Evolutionary conservation across 2,113 vertebrate genomes (phyloP).

Genomic region (Arizona elegans): DNA sequence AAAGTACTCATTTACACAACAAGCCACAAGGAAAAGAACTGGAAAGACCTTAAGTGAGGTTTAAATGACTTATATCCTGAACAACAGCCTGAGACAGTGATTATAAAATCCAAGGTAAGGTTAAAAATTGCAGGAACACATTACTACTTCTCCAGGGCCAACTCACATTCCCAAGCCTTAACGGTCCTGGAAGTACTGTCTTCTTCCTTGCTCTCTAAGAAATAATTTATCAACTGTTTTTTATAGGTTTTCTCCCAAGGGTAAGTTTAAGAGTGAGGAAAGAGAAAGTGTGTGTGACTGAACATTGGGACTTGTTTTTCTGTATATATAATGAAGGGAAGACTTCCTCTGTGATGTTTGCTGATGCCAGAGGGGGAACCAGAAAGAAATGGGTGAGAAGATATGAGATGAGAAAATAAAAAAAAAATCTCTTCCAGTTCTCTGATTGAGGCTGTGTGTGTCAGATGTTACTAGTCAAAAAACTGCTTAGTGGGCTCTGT

Average conservation of each 20-base stretch:
- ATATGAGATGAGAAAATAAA: neutral
- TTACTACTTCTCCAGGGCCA: neutral
- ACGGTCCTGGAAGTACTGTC: neutral
- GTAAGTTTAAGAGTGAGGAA: neutral
- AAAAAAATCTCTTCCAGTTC: neutral
- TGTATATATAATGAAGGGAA: neutral
- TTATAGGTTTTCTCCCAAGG: neutral
- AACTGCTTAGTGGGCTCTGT: neutral
- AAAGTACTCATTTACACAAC: neutral
- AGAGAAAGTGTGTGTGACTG: neutral
- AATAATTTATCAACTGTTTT: neutral
- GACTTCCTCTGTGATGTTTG: neutral
- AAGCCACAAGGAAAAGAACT: neutral
- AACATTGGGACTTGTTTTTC: neutral
- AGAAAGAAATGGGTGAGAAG: neutral
- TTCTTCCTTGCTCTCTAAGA: neutral
- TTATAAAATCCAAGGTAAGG: neutral
- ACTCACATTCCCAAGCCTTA: neutral
- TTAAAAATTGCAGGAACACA: neutral
- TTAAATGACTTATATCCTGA: neutral
- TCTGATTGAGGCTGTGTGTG: neutral
- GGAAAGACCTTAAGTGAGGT: neutral
- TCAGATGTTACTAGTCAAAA: neutral
- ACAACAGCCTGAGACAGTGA: neutral
- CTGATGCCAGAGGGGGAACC: neutral